A percentile compares a stretch with the other conserved stretches of the same genome.
Conservation (phyloP, 2,113 vertebrate species). For the Mungos mungo region DNA sequence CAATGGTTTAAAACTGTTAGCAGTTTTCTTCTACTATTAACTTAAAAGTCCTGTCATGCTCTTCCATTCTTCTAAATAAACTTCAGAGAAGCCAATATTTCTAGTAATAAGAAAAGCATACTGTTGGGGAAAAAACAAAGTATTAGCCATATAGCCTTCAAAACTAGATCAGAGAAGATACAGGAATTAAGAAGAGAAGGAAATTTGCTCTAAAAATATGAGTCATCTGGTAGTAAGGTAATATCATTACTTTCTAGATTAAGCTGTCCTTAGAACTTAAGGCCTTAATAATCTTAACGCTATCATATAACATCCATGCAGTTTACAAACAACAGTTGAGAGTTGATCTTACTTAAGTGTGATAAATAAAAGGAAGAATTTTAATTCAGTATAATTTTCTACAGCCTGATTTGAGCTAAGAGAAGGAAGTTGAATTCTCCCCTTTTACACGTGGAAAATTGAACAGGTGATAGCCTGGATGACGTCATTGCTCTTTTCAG, state of each 20-base stretch:
- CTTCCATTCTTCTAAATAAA: conserved; percentile 1
- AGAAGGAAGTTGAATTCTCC: conserved; percentile 74
- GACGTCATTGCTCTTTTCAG: conserved; percentile 83
- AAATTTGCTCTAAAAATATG: conserved; percentile 15
- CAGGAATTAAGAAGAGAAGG: neutral
- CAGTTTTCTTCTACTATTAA: neutral
- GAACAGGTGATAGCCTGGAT: conserved; percentile 76
- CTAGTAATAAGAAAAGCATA: neutral
- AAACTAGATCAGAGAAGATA: neutral
- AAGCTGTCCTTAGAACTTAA: neutral
- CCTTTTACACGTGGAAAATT: conserved; percentile 77
- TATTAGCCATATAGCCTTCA: neutral
- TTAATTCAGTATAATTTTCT: conserved; percentile 66
- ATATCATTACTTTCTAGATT: neutral
- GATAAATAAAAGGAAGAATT: conserved; percentile 73
- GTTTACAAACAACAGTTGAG: conserved; percentile 16
- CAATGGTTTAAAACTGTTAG: neutral
- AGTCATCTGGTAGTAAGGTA: neutral
- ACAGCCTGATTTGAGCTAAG: conserved; percentile 16
- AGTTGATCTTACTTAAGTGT: conserved; percentile 50
- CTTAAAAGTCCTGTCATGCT: neutral
- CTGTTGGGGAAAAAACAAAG: neutral
- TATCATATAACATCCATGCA: conserved; percentile 27
- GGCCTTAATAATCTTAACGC: conserved; percentile 25
- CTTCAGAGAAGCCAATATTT: neutral